These are phyloP conservation scores for Malthinus seriepunctatus DNA, from an alignment of 2,888 invertebrate genomes.

Conservation along the genomic window DNA sequence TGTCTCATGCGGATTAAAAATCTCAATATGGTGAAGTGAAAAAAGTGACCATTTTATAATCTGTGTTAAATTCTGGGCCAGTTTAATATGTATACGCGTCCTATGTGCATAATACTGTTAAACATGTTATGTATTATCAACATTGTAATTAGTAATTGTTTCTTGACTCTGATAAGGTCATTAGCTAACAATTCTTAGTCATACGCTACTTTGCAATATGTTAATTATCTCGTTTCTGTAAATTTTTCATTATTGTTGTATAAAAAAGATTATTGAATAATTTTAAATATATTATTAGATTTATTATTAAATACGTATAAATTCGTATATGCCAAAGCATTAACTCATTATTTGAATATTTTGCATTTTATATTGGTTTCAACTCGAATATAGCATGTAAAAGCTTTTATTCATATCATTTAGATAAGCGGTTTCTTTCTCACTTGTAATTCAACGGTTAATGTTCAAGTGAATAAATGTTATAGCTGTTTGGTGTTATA, in stretches of 20 bases:
- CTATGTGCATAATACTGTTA: slow-evolving; percentile 31
- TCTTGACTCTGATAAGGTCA: not conserved
- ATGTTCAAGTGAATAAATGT: slow-evolving; percentile 41
- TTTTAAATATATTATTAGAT: slow-evolving; percentile 28
- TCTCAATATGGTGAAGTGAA: slow-evolving; percentile 19
- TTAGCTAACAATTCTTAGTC: slow-evolving; percentile 27
- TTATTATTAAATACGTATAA: slow-evolving; percentile 32
- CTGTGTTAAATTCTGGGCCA: slow-evolving; percentile 39
- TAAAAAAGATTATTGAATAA: slow-evolving; percentile 33
- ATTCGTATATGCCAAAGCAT: slow-evolving; percentile 54
- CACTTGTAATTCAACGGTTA: slow-evolving; percentile 33
- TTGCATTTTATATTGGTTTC: slow-evolving; percentile 31
- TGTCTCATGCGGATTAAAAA: slow-evolving; percentile 17
- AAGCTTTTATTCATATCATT: slow-evolving; percentile 32
- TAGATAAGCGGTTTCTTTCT: slow-evolving; percentile 30
- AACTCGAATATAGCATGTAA: slow-evolving; percentile 34
- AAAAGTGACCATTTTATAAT: slow-evolving; percentile 15
- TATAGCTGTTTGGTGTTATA: slow-evolving; percentile 50
- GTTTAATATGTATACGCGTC: slow-evolving; percentile 50
- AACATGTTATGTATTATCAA: slow-evolving; percentile 27
- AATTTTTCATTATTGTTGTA: slow-evolving; percentile 29
- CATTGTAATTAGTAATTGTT: slow-evolving; percentile 12
- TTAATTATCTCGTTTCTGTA: slow-evolving; percentile 27
- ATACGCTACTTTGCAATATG: slow-evolving; percentile 31
- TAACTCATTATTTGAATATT: slow-evolving; percentile 34